Evolutionary conservation across 1,140 invertebrate species (phyloP).

Genomic region (Eulimnadia texana): DNA sequence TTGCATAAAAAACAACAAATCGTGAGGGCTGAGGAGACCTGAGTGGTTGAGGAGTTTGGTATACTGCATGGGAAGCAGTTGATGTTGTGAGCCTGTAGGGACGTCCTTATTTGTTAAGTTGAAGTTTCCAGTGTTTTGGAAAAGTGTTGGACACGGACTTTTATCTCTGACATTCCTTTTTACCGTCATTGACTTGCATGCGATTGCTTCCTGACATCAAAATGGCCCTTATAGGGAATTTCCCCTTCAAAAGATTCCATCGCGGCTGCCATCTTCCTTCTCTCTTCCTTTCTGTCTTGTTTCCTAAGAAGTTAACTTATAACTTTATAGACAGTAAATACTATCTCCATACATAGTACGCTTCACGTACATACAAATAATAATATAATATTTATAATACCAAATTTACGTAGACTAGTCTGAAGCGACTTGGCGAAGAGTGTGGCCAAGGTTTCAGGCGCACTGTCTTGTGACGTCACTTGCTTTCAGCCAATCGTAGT

Average conservation of each 20-base stretch:
- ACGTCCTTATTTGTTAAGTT: background rate
- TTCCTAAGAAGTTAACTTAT: background rate
- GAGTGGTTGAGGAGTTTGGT: no score
- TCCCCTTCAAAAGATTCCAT: background rate
- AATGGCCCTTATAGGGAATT: background rate
- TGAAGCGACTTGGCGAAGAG: no score
- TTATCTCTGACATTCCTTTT: background rate
- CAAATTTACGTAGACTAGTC: background rate
- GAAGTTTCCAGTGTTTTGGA: background rate
- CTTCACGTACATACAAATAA: background rate
- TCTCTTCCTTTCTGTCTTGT: background rate
- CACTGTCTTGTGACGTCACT: no score
- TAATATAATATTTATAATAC: background rate
- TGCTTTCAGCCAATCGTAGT: no score
- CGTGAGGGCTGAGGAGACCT: no score
- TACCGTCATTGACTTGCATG: background rate
- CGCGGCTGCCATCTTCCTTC: background rate
- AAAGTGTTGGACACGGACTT: background rate
- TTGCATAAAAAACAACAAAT: no score
- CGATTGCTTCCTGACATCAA: background rate
- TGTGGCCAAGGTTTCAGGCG: no score
- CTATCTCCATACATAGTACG: background rate
- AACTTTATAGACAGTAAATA: background rate
- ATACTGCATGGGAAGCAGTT: no score
- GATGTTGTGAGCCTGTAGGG: background rate